These are phyloP conservation scores for Aethes cnicana DNA, from an alignment of 2,888 invertebrate genomes.

Conservation along the genomic window DNA sequence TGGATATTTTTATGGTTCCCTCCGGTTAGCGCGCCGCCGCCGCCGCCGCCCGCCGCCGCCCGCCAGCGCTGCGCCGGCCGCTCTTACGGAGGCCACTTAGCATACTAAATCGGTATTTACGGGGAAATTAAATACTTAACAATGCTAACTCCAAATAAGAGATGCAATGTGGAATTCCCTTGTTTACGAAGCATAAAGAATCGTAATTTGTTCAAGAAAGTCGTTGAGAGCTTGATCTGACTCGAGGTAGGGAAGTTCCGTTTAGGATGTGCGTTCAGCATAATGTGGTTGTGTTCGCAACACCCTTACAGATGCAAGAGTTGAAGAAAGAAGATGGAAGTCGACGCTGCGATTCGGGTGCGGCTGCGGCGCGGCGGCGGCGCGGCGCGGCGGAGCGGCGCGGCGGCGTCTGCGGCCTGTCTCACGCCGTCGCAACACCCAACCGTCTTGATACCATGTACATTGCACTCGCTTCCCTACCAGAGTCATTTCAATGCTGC, in stretches of 20 bases:
- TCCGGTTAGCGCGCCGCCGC: conserved; percentile 78
- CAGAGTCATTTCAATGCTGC: conserved; percentile 68
- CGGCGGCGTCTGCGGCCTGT: conserved; percentile 38
- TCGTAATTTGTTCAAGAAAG: conserved; percentile 45
- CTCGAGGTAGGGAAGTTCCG: conserved; percentile 74
- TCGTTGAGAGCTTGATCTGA: conserved; percentile 69
- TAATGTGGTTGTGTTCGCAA: conserved; percentile 82
- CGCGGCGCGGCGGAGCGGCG: conserved; percentile 36
- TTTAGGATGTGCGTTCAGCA: conserved; percentile 77
- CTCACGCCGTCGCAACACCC: conserved; percentile 42
- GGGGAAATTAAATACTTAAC: conserved; percentile 79
- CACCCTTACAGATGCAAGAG: conserved; percentile 79
- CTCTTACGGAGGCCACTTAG: conserved; percentile 78
- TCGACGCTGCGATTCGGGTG: conserved; percentile 24
- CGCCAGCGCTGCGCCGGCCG: conserved; percentile 65
- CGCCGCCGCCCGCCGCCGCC: conserved; percentile 53
- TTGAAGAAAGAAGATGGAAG: conserved; percentile 60
- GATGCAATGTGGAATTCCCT: conserved; percentile 58
- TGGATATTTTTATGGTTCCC: conserved; percentile 82
- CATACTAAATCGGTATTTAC: conserved; percentile 81
- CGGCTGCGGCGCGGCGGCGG: conserved; percentile 34
- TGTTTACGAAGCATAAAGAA: conserved; percentile 41
- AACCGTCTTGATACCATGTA: conserved; percentile 53
- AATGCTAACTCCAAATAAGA: conserved; percentile 68
- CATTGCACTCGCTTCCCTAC: conserved; percentile 64